A percentile compares a stretch with the other conserved stretches of the same genome.
Evolutionary conservation across 2,888 invertebrate genomes (phyloP).

Genomic region (Ypsolopha scabrella): DNA sequence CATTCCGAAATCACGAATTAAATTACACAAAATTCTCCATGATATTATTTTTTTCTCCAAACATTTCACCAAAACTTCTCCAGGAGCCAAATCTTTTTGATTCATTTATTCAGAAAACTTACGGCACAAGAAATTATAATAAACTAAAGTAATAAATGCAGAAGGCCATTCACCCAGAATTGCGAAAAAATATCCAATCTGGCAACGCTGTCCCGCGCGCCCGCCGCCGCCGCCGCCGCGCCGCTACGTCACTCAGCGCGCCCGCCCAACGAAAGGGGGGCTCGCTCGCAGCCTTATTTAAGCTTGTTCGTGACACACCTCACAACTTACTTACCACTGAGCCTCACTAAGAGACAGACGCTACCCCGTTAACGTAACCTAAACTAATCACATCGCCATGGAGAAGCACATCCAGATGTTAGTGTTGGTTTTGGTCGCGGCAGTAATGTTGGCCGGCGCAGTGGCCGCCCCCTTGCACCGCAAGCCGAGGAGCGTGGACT

Average conservation of each 20-base stretch:
- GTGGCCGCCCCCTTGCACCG: conserved; percentile 15
- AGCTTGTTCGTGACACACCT: conserved; percentile 12
- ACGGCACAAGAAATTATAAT: no score
- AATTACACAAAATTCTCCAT: no score
- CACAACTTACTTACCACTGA: conserved; percentile 15
- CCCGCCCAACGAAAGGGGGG: background rate
- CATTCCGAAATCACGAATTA: no score
- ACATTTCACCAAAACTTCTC: no score
- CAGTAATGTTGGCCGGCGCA: conserved; percentile 16
- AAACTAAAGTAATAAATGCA: no score
- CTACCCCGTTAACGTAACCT: background rate
- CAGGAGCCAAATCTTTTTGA: no score
- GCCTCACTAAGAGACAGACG: background rate
- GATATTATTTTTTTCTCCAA: no score
- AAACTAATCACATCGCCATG: background rate
- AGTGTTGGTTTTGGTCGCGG: conserved; percentile 11
- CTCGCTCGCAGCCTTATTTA: conserved; percentile 12
- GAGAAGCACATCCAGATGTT: background rate
- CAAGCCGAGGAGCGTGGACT: conserved; percentile 25
- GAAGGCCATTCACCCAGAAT: no score
- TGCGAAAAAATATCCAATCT: no score
- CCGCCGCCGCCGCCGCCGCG: conserved; percentile 9
- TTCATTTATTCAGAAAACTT: no score
- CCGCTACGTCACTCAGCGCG: conserved; percentile 7
- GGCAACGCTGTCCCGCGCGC: conserved; percentile 4